Evolutionary conservation across 2,797 vertebrate genomes (phyloP).

Genomic region (Scyliorhinus canicula): DNA sequence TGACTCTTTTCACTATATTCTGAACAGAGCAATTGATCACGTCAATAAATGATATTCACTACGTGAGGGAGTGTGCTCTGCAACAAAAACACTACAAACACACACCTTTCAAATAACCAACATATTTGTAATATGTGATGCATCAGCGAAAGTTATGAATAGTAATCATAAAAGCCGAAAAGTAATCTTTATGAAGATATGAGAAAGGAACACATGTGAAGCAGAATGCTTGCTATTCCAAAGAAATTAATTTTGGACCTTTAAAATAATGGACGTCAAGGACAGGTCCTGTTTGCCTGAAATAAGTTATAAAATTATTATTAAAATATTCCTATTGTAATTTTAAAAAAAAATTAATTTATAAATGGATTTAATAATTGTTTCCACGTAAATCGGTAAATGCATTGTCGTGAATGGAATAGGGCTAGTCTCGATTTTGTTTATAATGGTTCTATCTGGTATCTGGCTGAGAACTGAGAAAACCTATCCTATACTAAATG

Average conservation of each 20-base stretch:
- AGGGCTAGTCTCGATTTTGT: background rate
- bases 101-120: background rate
- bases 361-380: background rate
- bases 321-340: background rate
- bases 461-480: background rate
- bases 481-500: background rate
- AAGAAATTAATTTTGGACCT: background rate
- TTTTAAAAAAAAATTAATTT: background rate
- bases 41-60: background rate
- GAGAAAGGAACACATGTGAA: background rate
- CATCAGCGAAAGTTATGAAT: background rate
- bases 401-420: background rate
- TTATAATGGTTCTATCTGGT: background rate
- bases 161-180: background rate
- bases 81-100: background rate
- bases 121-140: background rate
- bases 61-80: background rate
- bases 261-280: background rate
- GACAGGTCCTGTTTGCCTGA: background rate
- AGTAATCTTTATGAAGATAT: background rate
- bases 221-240: background rate
- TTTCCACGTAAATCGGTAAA: background rate
- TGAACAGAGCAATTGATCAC: background rate
- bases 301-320: background rate
- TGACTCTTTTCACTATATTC: background rate